Evolutionary conservation across 2,113 vertebrate genomes (phyloP), one percentile per base, ranked within the genome.

Genomic region (Notarius lentiginosus): DNA sequence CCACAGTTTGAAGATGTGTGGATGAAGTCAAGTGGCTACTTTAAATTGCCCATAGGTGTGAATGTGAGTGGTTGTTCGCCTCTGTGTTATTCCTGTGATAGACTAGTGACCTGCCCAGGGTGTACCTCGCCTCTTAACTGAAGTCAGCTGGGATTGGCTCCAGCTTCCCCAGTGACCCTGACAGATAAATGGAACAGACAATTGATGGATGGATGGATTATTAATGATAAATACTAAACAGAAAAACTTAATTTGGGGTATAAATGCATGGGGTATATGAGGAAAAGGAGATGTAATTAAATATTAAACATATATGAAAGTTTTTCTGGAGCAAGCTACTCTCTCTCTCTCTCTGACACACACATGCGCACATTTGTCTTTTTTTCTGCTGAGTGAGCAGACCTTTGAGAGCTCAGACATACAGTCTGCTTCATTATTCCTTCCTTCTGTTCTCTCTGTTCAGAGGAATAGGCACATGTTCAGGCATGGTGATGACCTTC

Each of bases 401-500:
- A 83, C 47, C 30, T 82, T 87, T 34, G 53, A 65, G 10, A 66
- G 63, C 77, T 85, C 49, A 89, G 65, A 87, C 58, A 81, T 30
- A 17, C 14, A 72, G 66, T 12, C 79, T 79, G 51, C 73, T 79
- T 86, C 53, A 83, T 83, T 85, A 87, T 66, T 34, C 24, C 65
- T 79, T 66, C 14, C 12, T 82, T 63, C 86, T 60, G 63, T 81
- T 77, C 61, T 34, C 61, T 58, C 27, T 84, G 76, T 87, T 81
- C 68, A 84, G 76, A 15, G 51, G 12, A 85, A 86, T 66, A 49
- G 80, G 47, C 80, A 88, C 84, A 75, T 77, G 61, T 87, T 83
- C 83, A 87, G 79, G 55, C 89, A 73, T 85, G 79, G 81, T 83
- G 79, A 70, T 87, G 77, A 84, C 83, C 70, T 41, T 55, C 56